Evolutionary conservation across 2,797 vertebrate genomes (phyloP), one percentile per base, ranked within the genome.

Genomic region (Diplodus sargus): DNA sequence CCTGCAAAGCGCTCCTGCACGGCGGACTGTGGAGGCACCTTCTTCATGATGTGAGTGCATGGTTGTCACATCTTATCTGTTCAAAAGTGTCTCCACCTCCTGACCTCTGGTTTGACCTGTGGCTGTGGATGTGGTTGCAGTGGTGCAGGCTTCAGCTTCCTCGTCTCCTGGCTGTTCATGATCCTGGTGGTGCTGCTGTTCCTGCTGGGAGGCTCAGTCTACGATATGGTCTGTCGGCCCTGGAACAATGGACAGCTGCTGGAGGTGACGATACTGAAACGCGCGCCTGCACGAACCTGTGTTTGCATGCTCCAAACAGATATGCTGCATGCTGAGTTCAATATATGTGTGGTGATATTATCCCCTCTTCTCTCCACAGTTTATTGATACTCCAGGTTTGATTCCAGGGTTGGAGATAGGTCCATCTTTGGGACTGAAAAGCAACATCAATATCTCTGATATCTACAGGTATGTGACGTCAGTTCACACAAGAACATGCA

Each of bases 151-250:
- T 95, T 98, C 86, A 97, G 96, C 87, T 97, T 98, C 87, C 81
- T 97, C 42, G 96, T 97, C 87, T 96, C 94, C 62, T 98, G 97
- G 97, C 87, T 98, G 49, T 92, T 98, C 78, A 98, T 98, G 96
- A 76, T 97, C 23, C 4, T 93, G 49, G 96, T 97, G 63, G 53
- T 95, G 60, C 34, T 97, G 77, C 84, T 95, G n/a, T 97, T 98
- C 2, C 0, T 96, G 59, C 39, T 96, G 43, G 96, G 95, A 0
- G 97, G 97, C 8, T 97, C 97, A 16, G 0, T 51, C 53, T 95
- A 96, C 82, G 83, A 94, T 3, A n/a, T 97, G 4, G 0, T 97
- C 56, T 98, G 97, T 49, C 88, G 83, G 68, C 94, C 97, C 17
- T 97, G 95, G 96, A 69, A 0, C 30, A 90, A 34, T 14, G 91